Evolutionary conservation across 2,888 invertebrate species (phyloP).

Genomic region (Strigamia transsilvanica): DNA sequence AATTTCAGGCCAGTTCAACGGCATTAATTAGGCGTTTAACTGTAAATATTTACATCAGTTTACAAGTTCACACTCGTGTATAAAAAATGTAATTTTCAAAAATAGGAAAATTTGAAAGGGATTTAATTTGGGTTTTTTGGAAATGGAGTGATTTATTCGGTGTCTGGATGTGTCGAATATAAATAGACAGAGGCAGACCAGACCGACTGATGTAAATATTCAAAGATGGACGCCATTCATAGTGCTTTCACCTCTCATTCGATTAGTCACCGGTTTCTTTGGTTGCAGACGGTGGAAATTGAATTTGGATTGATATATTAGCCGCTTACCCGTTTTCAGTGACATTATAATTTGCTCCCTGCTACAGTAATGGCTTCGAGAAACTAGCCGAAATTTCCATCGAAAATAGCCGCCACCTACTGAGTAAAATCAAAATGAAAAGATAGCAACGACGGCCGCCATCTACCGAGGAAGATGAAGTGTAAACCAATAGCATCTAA

Average conservation of each 20-base stretch:
- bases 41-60: too few species aligned
- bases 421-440: too few species aligned
- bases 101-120: too few species aligned
- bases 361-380: not conserved
- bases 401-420: not conserved
- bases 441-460: not conserved
- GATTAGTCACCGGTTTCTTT: not conserved
- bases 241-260: not conserved
- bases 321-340: constrained; percentile 13
- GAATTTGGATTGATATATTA: not conserved
- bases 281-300: not conserved
- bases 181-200: not conserved
- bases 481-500: too few species aligned
- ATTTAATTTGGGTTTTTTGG: not conserved
- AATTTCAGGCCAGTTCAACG: too few species aligned
- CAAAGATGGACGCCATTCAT: constrained; percentile 21
- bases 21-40: too few species aligned
- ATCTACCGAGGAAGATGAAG: too few species aligned
- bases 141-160: too few species aligned
- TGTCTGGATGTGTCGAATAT: too few species aligned
- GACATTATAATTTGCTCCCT: not conserved
- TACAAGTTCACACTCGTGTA: too few species aligned
- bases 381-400: constrained; percentile 11
- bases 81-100: too few species aligned
- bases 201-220: not conserved